These are phyloP conservation scores for Epinotia nisella DNA, from an alignment of 2,888 invertebrate genomes.

Conservation along the genomic window DNA sequence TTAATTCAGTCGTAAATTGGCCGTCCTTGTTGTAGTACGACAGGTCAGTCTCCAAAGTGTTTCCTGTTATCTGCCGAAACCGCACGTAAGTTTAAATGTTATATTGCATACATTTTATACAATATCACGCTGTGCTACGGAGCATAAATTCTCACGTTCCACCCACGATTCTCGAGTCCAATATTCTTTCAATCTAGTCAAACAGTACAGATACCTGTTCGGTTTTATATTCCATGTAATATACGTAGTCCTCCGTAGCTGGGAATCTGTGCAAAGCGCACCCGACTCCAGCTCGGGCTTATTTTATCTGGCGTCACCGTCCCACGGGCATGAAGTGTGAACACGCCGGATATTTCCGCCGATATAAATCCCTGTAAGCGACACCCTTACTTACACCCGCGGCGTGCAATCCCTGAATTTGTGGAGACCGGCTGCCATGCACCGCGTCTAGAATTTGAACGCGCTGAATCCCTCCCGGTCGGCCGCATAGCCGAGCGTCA, in stretches of 20 bases:
- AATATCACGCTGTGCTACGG: slow-evolving; percentile 4
- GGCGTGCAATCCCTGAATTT: slow-evolving; percentile 74
- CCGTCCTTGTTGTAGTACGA: slow-evolving; percentile 38
- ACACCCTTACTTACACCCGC: slow-evolving; percentile 71
- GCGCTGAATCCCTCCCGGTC: slow-evolving; percentile 59
- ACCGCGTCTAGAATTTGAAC: slow-evolving; percentile 69
- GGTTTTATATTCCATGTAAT: slow-evolving; percentile 50
- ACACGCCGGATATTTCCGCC: slow-evolving; percentile 74
- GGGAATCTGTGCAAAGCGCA: slow-evolving; percentile 65
- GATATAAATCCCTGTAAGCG: slow-evolving; percentile 77
- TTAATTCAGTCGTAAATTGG: slow-evolving; percentile 42
- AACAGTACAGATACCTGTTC: slow-evolving; percentile 20
- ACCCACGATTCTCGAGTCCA: slow-evolving; percentile 11
- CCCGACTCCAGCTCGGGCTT: slow-evolving; percentile 58
- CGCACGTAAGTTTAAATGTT: slow-evolving; percentile 23
- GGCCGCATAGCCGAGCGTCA: slow-evolving; percentile 39
- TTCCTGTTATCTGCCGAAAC: slow-evolving; percentile 18
- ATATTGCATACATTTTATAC: slow-evolving; percentile 7
- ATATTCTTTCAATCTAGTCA: slow-evolving; percentile 33
- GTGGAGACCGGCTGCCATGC: slow-evolving; percentile 68
- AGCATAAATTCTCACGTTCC: slow-evolving; percentile 11
- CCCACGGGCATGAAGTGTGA: slow-evolving; percentile 72
- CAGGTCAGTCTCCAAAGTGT: slow-evolving; percentile 34
- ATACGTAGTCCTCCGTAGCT: slow-evolving; percentile 57
- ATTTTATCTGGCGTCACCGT: slow-evolving; percentile 66